Conservation (phyloP, 2,113 vertebrate species). For the Scomber scombrus region DNA sequence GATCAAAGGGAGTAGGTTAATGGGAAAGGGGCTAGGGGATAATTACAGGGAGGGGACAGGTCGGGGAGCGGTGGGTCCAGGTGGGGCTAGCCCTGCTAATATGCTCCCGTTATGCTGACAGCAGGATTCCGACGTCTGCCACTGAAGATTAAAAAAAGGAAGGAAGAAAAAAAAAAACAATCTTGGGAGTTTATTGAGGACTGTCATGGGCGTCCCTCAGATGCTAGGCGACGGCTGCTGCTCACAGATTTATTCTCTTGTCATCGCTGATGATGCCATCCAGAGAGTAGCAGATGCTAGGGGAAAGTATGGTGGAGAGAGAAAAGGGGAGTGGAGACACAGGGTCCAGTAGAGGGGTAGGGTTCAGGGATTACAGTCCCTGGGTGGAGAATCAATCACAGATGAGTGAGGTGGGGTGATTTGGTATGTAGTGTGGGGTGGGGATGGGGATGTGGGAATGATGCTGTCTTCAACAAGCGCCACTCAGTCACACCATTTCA, state of each 20-base stretch:
- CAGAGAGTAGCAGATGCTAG: slow-evolving; percentile 61
- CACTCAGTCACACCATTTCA: slow-evolving; percentile 70
- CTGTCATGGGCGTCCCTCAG: slow-evolving; percentile 71
- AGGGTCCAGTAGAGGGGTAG: slow-evolving; percentile 60
- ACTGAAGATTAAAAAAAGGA: slow-evolving; percentile 81
- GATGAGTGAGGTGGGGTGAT: slow-evolving; percentile 52
- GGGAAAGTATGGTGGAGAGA: slow-evolving; percentile 44
- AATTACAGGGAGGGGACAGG: slow-evolving; percentile 88
- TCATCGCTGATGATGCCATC: slow-evolving; percentile 79
- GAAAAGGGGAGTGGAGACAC: slow-evolving; percentile 28
- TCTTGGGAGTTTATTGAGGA: slow-evolving; percentile 82
- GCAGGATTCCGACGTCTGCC: slow-evolving; percentile 86
- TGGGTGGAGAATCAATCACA: slow-evolving; percentile 76
- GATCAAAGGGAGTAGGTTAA: slow-evolving; percentile 92
- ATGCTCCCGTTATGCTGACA: slow-evolving; percentile 89
- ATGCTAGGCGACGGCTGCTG: slow-evolving; percentile 57
- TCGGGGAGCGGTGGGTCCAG: slow-evolving; percentile 83
- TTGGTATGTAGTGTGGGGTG: slow-evolving; percentile 29
- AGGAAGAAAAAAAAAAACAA: slow-evolving; percentile 64
- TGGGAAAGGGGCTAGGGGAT: slow-evolving; percentile 85
- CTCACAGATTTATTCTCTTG: slow-evolving; percentile 81
- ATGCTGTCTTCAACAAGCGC: slow-evolving; percentile 54
- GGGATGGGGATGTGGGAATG: slow-evolving; percentile 35
- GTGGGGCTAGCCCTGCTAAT: slow-evolving; percentile 84
- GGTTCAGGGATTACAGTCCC: slow-evolving; percentile 81